Base-by-base conservation (phyloP, 2,113 vertebrate genomes). In the Gila orcuttii region DNA sequence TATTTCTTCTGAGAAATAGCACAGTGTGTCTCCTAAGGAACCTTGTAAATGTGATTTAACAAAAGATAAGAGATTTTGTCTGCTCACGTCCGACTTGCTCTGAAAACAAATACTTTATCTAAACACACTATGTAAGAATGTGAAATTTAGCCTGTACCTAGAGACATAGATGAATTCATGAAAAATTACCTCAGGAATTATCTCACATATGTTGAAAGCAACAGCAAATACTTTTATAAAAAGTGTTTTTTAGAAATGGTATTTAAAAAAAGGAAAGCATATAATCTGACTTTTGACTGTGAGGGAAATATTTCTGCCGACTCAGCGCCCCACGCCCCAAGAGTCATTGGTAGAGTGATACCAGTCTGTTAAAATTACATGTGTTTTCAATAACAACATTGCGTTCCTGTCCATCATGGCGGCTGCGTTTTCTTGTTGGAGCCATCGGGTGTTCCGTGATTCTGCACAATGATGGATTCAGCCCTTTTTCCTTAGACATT, bases 381-480 rank as follows among this genome's bases (percentile, higher is more conserved):
- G 19, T 83, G 76, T 60, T 73, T 87, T 87, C 78, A 86, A 75
- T 86, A 68, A 60, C 82, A 85, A 79, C 84, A 89, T 4, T 12
- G 19, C 82, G 36, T 85, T 86, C 64, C 84, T 59, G 85, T 82
- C 60, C 21, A 57, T 79, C 68, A 25, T 17, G 28, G 13, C 15
- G 23, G 21, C 52, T 31, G 45, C 33, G 39, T 47, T 36, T 60
- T 62, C 77, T 6, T 28, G 82, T 31, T 57, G 47, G n/a, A 55
- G n/a, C 68, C 78, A 81, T 59, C 36, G 23, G 11, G 36, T 31
- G 42, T 85, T 66, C 80, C 62, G 80, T 25, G 84, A 33, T 74
- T 33, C 55, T 39, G 50, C 62, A 86, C 86, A 88, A 86, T 86
- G 71, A 66, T 47, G 57, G 78, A 89, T 90, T 88, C 82, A 90